Conservation (phyloP, 2,113 vertebrate species). For the Danio rerio region GRCz12tu NC_133190.1:30715001-30715500, state of each 20-base stretch:
- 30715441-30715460: slow-evolving; percentile 1
- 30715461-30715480: not conserved
- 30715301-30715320: not conserved
- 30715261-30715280: not conserved
- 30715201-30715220: not conserved
- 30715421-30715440: not conserved
- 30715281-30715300: not conserved
- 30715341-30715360: not conserved
- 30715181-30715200: not conserved
- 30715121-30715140: not conserved
- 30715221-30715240: not conserved
- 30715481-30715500: not conserved
- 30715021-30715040: not conserved
- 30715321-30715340: not conserved
- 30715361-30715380: not conserved
- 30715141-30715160: not conserved
- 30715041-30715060: not conserved
- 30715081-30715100: not conserved
- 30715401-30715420: not conserved
- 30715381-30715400: slow-evolving; percentile 8
- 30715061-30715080: too few species aligned
- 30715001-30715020: not conserved
- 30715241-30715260: not conserved
- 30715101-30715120: not conserved
- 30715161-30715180: not conserved